Conservation (phyloP, 1,140 invertebrate species). For the Papilio aristodemus region DNA sequence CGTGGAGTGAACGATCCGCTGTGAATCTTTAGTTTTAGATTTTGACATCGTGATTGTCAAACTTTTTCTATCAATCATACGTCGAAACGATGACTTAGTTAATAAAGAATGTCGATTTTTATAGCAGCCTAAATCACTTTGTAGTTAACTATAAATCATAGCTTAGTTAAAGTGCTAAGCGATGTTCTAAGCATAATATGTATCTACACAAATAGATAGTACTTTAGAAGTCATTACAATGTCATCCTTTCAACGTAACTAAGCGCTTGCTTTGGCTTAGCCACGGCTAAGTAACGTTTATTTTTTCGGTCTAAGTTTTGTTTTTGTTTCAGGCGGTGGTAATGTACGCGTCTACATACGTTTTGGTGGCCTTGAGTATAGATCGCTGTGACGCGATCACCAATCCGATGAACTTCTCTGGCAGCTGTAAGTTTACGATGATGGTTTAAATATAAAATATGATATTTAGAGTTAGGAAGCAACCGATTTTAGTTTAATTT, state of each 20-base stretch:
- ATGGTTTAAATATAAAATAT: too few species aligned
- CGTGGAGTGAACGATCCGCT: not conserved
- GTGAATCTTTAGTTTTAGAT: not conserved
- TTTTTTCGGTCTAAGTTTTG: not conserved
- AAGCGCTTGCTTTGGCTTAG: too few species aligned
- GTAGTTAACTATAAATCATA: too few species aligned
- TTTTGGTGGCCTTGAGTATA: constrained; percentile 95
- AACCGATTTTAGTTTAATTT: too few species aligned
- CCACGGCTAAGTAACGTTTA: too few species aligned
- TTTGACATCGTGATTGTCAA: not conserved
- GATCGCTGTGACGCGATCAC: constrained; percentile 97
- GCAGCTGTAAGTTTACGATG: constrained; percentile 92
- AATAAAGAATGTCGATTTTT: not conserved
- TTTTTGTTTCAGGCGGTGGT: constrained; percentile 85
- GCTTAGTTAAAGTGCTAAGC: too few species aligned
- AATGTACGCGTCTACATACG: constrained; percentile 96
- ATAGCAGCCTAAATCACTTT: too few species aligned
- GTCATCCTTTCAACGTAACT: too few species aligned
- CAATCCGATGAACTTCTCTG: constrained; percentile 96
- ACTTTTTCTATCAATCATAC: not conserved
- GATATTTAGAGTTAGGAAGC: too few species aligned
- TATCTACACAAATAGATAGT: too few species aligned
- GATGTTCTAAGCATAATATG: too few species aligned
- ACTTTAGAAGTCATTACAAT: too few species aligned
- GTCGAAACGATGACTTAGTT: not conserved